Percentiles rank a stretch among this genome's conserved stretches.
phyloP scores from a whole-genome alignment of 1,140 invertebrate genomes.

The Pseudomyrmex flavicornis region DNA sequence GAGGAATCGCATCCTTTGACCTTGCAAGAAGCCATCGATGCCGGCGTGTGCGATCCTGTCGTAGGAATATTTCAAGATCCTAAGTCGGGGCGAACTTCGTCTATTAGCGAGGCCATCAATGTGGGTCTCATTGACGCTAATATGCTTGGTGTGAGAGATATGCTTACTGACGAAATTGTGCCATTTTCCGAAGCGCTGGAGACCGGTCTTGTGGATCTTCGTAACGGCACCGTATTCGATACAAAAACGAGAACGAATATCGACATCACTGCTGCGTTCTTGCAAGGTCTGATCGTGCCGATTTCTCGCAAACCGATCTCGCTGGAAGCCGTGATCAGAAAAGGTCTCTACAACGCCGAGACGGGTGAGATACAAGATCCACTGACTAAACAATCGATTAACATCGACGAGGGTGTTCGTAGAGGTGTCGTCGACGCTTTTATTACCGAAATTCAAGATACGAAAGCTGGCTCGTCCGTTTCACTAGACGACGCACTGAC shows the following conservation, averaged over 20 bases:
- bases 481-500: conserved; percentile 89
- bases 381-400: conserved; percentile 89
- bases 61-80: conserved; percentile 89
- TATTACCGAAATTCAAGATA: conserved; percentile 93
- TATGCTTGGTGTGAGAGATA: conserved; percentile 89
- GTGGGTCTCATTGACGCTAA: conserved; percentile 90
- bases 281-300: conserved; percentile 89
- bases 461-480: conserved; percentile 88
- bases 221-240: conserved; percentile 89
- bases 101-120: conserved; percentile 90
- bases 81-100: conserved; percentile 87
- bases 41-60: conserved; percentile 87
- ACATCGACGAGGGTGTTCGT: conserved; percentile 91
- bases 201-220: conserved; percentile 91
- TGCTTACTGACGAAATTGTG: conserved; percentile 89
- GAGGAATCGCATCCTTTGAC: conserved; percentile 83
- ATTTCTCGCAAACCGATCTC: conserved; percentile 90
- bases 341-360: conserved; percentile 89
- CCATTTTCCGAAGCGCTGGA: conserved; percentile 91
- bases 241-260: conserved; percentile 89
- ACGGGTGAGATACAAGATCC: conserved; percentile 90
- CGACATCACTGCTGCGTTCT: conserved; percentile 89
- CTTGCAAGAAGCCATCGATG: conserved; percentile 88
- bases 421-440: conserved; percentile 93
- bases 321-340: conserved; percentile 90